phyloP scores from a whole-genome alignment of 2,888 invertebrate genomes.

The Bombylius discolor region DNA sequence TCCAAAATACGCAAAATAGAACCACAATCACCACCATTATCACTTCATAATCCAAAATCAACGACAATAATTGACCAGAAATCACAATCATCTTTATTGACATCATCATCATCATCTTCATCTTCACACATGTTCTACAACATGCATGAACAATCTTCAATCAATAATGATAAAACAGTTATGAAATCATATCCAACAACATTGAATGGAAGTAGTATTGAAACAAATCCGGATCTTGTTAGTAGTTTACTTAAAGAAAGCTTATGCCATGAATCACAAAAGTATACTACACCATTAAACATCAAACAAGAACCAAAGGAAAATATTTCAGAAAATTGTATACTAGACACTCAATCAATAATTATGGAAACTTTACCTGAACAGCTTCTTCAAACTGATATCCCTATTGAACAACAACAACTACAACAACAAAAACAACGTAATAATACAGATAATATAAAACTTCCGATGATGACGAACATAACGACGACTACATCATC shows the following conservation, averaged over 20 bases:
- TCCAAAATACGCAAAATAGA: slow-evolving; percentile 13
- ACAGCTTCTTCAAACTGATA: slow-evolving; percentile 34
- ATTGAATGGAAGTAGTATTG: slow-evolving; percentile 47
- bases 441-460: too few relatives aligned
- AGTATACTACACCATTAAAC: slow-evolving; percentile 14
- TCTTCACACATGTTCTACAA: not conserved
- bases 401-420: slow-evolving; percentile 22
- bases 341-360: not conserved
- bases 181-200: slow-evolving; percentile 9
- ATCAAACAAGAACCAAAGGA: slow-evolving; percentile 7
- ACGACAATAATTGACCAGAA: slow-evolving; percentile 1
- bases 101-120: not conserved
- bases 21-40: not conserved
- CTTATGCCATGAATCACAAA: slow-evolving; percentile 29
- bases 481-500: slow-evolving; percentile 27
- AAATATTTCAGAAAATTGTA: not conserved
- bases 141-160: not conserved
- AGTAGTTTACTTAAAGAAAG: slow-evolving; percentile 57
- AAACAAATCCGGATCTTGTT: slow-evolving; percentile 57
- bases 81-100: not conserved
- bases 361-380: slow-evolving; percentile 31
- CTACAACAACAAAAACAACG: not conserved
- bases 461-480: not conserved
- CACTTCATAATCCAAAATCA: slow-evolving; percentile 2
- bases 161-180: not conserved